Conservation (phyloP, 2,888 invertebrate species). For the Sepioteuthis lessoniana region DNA sequence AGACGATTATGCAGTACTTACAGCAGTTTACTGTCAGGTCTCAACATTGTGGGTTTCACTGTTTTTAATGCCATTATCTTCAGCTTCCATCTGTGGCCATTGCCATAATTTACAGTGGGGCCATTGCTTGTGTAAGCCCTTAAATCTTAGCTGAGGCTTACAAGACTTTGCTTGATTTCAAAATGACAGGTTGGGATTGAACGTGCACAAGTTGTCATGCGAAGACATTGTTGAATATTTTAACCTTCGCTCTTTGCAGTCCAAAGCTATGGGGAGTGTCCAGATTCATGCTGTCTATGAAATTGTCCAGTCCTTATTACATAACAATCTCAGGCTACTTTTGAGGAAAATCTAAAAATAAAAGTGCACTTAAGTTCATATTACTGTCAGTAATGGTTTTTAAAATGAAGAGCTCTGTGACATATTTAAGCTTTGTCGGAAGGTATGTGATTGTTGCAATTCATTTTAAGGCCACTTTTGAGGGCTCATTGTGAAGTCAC, state of each 20-base stretch:
- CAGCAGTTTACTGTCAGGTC: neutral
- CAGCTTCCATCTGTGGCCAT: neutral
- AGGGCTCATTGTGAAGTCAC: no score
- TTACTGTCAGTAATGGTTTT: no score
- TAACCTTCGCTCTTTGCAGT: neutral
- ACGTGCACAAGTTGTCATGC: neutral
- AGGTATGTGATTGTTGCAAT: no score
- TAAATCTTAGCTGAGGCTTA: conserved; percentile 33
- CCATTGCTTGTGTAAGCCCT: conserved; percentile 23
- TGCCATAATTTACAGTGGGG: neutral
- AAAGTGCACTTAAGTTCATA: no score
- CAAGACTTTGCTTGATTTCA: neutral
- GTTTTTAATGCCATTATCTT: conserved; percentile 18
- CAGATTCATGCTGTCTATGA: neutral
- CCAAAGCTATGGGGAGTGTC: neutral
- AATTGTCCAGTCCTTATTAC: neutral
- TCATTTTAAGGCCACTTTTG: no score
- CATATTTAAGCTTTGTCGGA: no score
- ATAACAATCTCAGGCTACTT: neutral
- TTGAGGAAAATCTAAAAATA: neutral
- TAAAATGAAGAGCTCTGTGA: no score
- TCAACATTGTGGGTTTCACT: neutral
- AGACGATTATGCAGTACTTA: neutral
- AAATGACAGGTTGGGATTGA: conserved; percentile 1
- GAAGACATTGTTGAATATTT: neutral